Evolutionary conservation across 2,113 vertebrate genomes (phyloP).

Genomic region (Campylorhamphus procurvoides): DNA sequence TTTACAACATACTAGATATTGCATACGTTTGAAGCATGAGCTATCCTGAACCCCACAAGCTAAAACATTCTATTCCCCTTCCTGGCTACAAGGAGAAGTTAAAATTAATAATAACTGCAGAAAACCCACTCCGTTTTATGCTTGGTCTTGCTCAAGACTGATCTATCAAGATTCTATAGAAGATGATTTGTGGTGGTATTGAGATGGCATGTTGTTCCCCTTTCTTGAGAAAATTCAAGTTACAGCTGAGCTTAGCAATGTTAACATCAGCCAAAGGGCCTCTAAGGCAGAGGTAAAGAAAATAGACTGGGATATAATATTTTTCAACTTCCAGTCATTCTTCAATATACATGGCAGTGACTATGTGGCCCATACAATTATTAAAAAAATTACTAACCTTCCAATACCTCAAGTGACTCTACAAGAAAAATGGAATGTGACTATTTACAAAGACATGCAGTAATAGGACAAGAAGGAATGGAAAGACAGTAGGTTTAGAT

Average conservation of each 20-base stretch:
- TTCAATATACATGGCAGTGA: neutral
- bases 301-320: neutral
- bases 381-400: neutral
- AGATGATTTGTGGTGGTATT: neutral
- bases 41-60: neutral
- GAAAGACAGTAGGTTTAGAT: neutral
- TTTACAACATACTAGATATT: conserved; percentile 6
- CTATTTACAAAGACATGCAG: neutral
- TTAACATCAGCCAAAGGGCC: neutral
- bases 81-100: neutral
- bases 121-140: neutral
- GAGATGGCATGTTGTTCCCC: neutral
- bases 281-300: neutral
- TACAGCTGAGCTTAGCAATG: neutral
- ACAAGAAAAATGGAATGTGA: neutral
- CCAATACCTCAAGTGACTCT: neutral
- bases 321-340: neutral
- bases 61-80: neutral
- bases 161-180: neutral
- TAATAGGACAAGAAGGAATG: neutral
- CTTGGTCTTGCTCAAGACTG: neutral
- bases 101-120: neutral
- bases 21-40: neutral
- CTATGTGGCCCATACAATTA: neutral
- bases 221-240: neutral